Conservation (phyloP, 2,113 vertebrate genomes). For the Neolamprologus brichardi region DNA sequence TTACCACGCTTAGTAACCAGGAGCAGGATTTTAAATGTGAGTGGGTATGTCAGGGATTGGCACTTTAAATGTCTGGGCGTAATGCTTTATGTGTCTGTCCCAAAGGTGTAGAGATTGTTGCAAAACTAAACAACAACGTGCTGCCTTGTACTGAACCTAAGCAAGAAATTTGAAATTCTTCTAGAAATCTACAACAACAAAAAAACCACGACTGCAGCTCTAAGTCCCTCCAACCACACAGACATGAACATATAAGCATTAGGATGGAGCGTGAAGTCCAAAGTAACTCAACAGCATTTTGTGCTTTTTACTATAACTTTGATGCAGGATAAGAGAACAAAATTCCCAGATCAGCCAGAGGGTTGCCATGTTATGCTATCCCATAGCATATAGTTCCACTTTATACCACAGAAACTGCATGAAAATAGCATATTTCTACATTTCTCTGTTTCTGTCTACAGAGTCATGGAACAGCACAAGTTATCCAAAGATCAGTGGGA, state of each 20-base stretch:
- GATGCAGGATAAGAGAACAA: background rate
- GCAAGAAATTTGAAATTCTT: background rate
- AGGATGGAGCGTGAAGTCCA: background rate
- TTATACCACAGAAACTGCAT: background rate
- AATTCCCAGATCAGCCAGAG: background rate
- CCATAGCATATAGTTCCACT: background rate
- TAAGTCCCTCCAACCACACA: background rate
- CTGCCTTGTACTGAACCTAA: background rate
- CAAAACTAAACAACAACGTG: background rate
- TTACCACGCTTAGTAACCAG: background rate
- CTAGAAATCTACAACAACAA: background rate
- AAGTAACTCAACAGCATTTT: background rate
- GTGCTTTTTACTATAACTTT: background rate
- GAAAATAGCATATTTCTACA: background rate
- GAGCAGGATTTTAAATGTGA: background rate
- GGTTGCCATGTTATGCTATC: background rate
- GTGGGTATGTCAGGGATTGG: background rate
- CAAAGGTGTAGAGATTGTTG: background rate
- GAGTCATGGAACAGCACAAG: slow-evolving; percentile 95
- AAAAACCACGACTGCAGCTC: background rate
- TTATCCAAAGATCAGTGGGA: slow-evolving; percentile 94
- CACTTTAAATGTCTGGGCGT: background rate
- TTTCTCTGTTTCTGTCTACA: slow-evolving; percentile 26
- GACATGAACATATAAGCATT: background rate
- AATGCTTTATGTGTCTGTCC: background rate